A percentile compares a stretch with the other conserved stretches of the same genome.
phyloP scores from a whole-genome alignment of 2,888 invertebrate genomes.

The Coleophora flavipennella region DNA sequence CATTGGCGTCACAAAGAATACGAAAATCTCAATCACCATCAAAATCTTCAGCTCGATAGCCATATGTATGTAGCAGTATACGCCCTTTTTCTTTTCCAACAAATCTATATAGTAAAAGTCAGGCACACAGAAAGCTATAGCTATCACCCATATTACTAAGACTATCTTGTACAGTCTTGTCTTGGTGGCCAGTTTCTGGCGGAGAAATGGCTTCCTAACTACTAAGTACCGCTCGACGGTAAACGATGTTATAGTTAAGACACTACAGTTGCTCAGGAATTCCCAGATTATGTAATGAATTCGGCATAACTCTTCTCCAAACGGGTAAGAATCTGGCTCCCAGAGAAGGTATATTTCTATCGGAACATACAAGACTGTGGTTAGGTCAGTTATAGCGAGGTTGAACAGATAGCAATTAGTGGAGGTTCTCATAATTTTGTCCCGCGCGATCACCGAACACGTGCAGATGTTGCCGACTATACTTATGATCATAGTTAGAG shows the following conservation, averaged over 20 bases:
- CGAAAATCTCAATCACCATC: slow-evolving; percentile 75
- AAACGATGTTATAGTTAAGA: slow-evolving; percentile 88
- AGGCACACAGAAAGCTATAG: slow-evolving; percentile 80
- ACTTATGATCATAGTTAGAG: slow-evolving; percentile 77
- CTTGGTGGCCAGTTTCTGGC: slow-evolving; percentile 83
- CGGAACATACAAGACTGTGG: slow-evolving; percentile 81
- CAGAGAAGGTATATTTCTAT: slow-evolving; percentile 84
- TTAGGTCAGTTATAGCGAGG: slow-evolving; percentile 81
- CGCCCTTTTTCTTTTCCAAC: slow-evolving; percentile 42
- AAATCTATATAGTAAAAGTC: slow-evolving; percentile 62
- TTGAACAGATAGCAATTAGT: slow-evolving; percentile 88
- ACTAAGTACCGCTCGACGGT: slow-evolving; percentile 90
- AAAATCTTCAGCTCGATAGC: slow-evolving; percentile 42
- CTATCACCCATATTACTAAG: slow-evolving; percentile 80
- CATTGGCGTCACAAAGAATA: slow-evolving; percentile 89
- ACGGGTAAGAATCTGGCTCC: slow-evolving; percentile 81
- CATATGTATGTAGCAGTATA: slow-evolving; percentile 47
- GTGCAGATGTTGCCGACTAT: slow-evolving; percentile 83
- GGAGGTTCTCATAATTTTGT: slow-evolving; percentile 84
- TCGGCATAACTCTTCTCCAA: slow-evolving; percentile 84
- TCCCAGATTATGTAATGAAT: slow-evolving; percentile 83
- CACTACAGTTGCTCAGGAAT: slow-evolving; percentile 85
- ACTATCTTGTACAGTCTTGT: slow-evolving; percentile 84
- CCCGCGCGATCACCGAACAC: slow-evolving; percentile 81
- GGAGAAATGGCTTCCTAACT: slow-evolving; percentile 85